Percentiles rank a stretch among this genome's conserved stretches.
Conservation (phyloP, 2,797 vertebrate genomes). For the Alauda arvensis region DNA sequence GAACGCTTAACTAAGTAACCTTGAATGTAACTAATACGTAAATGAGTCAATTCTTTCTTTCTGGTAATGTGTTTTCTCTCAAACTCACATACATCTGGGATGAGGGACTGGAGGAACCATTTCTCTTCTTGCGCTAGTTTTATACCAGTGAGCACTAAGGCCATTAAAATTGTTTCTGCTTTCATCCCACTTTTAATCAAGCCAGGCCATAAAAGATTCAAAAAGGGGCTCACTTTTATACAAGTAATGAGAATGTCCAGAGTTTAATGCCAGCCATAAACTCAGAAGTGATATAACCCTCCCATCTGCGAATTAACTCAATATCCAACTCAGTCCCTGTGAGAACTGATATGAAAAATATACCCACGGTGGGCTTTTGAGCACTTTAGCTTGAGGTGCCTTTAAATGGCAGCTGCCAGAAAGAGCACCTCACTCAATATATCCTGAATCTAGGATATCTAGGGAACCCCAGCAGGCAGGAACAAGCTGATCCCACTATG, state of each 20-base stretch:
- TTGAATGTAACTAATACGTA: slow-evolving; percentile 20
- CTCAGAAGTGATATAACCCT: background rate
- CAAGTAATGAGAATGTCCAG: background rate
- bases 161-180: background rate
- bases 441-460: too few relatives aligned
- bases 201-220: background rate
- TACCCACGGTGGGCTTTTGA: fast-evolving
- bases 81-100: background rate
- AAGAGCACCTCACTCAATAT: background rate
- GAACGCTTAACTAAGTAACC: slow-evolving; percentile 36
- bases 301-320: background rate
- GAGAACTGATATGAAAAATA: background rate
- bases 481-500: background rate
- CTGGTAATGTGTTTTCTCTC: slow-evolving; percentile 2
- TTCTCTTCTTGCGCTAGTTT: background rate
- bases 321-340: background rate
- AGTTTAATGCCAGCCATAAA: slow-evolving; percentile 11
- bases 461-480: background rate
- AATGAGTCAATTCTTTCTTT: slow-evolving; percentile 14
- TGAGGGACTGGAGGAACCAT: background rate
- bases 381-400: background rate
- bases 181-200: slow-evolving; percentile 22
- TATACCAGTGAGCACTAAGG: background rate
- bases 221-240: background rate
- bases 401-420: background rate